These are phyloP conservation scores for Chloropsis cyanopogon DNA, from an alignment of 2,113 vertebrate genomes.

Conservation along the genomic window DNA sequence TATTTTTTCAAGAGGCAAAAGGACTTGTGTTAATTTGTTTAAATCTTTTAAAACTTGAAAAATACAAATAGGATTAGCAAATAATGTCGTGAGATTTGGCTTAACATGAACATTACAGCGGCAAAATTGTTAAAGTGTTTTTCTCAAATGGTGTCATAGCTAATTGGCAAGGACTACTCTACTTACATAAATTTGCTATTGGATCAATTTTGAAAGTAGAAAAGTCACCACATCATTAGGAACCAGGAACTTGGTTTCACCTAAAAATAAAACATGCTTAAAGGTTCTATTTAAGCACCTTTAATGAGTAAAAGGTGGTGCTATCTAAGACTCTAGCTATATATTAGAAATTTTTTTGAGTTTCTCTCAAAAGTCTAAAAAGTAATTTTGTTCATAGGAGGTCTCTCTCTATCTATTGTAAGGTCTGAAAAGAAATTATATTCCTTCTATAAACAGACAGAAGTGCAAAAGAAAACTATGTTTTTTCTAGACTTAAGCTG, in stretches of 20 bases:
- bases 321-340: background rate
- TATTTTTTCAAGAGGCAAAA: background rate
- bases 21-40: background rate
- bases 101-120: background rate
- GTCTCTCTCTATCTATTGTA: background rate
- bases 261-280: background rate
- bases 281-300: background rate
- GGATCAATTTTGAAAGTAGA: background rate
- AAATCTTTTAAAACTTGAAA: background rate
- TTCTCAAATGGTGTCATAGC: background rate
- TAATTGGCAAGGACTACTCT: background rate
- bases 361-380: background rate
- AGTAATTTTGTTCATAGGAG: background rate
- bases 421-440: background rate
- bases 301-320: background rate
- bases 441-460: background rate
- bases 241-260: background rate
- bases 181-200: background rate
- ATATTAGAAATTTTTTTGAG: accelerated
- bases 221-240: background rate
- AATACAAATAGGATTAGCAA: background rate
- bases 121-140: background rate
- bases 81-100: background rate
- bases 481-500: background rate
- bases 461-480: background rate